Percentiles rank a stretch among this genome's conserved stretches.
phyloP scores from a whole-genome alignment of 2,797 vertebrate species.

The Betta splendens region DNA sequence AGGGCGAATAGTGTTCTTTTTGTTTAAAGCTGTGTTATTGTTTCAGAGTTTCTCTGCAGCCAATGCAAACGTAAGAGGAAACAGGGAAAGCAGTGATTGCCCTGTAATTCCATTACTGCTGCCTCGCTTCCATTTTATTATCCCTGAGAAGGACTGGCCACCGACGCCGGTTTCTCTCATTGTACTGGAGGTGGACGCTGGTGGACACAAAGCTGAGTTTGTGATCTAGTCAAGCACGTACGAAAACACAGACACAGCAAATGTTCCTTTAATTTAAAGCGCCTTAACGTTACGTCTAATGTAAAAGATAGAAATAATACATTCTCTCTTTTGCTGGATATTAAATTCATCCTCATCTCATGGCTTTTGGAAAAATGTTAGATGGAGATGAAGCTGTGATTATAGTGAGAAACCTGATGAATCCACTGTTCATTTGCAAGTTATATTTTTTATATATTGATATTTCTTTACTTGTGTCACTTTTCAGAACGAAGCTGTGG shows the following conservation, averaged over 20 bases:
- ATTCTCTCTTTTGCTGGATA: no score
- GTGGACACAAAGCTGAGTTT: neutral
- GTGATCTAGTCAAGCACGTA: neutral
- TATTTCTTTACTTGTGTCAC: neutral
- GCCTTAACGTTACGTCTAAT: no score
- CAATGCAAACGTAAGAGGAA: neutral
- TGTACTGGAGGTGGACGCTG: neutral
- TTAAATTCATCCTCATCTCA: neutral
- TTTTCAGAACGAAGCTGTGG: slow-evolving; percentile 23
- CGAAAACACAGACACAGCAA: neutral
- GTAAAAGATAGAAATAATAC: no score
- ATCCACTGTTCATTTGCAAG: no score
- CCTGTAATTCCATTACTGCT: neutral
- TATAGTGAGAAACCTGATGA: no score
- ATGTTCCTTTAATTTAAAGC: no score
- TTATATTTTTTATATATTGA: neutral
- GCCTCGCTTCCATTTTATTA: neutral
- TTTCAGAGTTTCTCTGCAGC: neutral
- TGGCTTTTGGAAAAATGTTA: neutral
- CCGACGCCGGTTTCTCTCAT: neutral
- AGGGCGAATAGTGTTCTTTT: neutral
- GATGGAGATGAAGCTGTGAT: no score
- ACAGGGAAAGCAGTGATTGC: no score
- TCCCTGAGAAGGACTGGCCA: neutral
- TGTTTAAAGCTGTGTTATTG: neutral